These are phyloP conservation scores for Parus major DNA, from an alignment of 2,113 vertebrate species.

Conservation along the genomic window DNA sequence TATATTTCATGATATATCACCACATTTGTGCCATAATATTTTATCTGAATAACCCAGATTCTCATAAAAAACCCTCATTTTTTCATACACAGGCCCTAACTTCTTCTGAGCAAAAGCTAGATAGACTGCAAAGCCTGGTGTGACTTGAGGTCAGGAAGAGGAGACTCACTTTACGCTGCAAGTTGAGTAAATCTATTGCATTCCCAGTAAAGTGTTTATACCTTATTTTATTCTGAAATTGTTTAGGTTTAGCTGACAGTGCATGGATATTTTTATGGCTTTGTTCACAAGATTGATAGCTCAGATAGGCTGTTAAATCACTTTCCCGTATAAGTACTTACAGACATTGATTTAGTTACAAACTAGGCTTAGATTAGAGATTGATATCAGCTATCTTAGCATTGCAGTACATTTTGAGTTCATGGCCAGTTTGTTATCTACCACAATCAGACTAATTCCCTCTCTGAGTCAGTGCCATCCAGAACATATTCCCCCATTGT, in stretches of 20 bases:
- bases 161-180: neutral
- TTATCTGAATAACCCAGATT: neutral
- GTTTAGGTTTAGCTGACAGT: neutral
- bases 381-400: neutral
- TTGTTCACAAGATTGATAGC: neutral
- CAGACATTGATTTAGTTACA: neutral
- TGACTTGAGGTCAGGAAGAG: neutral
- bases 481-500: neutral
- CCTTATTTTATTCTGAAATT: neutral
- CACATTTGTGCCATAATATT: neutral
- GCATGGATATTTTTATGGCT: neutral
- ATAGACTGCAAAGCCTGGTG: neutral
- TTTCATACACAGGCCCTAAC: neutral
- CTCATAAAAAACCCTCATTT: neutral
- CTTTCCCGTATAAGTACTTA: neutral
- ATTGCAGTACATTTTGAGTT: neutral
- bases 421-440: neutral
- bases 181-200: neutral
- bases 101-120: neutral
- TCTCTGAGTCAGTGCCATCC: neutral
- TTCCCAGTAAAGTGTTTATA: neutral
- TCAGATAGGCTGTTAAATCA: neutral
- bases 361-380: neutral
- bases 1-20: neutral
- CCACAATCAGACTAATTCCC: fast-evolving